Conservation (phyloP, 2,113 vertebrate genomes). For the Sorex fumeus region DNA sequence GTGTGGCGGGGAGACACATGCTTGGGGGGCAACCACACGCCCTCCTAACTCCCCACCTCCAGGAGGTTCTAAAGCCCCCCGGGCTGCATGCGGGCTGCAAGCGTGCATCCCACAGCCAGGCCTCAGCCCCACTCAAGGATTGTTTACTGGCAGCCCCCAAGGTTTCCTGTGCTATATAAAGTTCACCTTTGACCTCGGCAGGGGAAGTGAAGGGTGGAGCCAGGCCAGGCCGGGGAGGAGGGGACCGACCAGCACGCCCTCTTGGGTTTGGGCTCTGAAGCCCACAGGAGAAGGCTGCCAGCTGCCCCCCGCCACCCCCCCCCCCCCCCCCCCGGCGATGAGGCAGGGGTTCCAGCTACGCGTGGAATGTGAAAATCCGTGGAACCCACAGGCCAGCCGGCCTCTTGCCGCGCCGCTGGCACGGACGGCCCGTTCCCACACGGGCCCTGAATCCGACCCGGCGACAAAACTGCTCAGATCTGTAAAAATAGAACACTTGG, state of each 20-base stretch:
- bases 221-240: constrained; percentile 48
- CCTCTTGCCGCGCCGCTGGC: constrained; percentile 88
- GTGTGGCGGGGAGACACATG: no score
- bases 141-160: constrained; percentile 79
- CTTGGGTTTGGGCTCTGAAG: constrained; percentile 81
- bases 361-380: constrained; percentile 90
- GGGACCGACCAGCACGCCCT: neutral
- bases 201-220: constrained; percentile 74
- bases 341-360: constrained; percentile 88
- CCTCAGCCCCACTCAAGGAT: constrained; percentile 42
- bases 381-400: constrained; percentile 89
- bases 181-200: constrained; percentile 72
- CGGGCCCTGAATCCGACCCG: constrained; percentile 90
- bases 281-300: constrained; percentile 85
- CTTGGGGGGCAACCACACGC: constrained; percentile 28
- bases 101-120: constrained; percentile 64
- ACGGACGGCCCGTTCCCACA: constrained; percentile 90
- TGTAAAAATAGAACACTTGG: constrained; percentile 93
- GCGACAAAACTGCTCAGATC: constrained; percentile 90
- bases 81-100: constrained; percentile 25
- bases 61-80: constrained; percentile 55
- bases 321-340: constrained; percentile 54
- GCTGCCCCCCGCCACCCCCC: constrained; percentile 83
- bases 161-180: constrained; percentile 86
- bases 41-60: constrained; percentile 18